A percentile compares a stretch with the other conserved stretches of the same genome.
Evolutionary conservation across 2,113 vertebrate species (phyloP).

Genomic region (Scatophagus argus): DNA sequence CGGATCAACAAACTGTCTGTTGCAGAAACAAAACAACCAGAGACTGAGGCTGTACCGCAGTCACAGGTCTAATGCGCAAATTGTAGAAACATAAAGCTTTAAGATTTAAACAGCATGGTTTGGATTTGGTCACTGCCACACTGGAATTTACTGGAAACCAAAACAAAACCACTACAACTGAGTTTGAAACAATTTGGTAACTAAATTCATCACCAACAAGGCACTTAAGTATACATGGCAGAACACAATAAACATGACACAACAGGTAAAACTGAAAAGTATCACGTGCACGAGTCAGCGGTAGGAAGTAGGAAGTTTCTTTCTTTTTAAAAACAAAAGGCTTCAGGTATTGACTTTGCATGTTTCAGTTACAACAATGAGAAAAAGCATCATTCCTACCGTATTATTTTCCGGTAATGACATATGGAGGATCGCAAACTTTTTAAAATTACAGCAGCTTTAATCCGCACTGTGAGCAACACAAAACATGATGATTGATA

Average conservation of each 20-base stretch:
- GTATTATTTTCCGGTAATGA: too few relatives aligned
- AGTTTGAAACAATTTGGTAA: background rate
- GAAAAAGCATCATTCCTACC: too few relatives aligned
- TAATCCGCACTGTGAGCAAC: background rate
- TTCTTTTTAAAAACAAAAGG: background rate
- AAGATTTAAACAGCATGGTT: background rate
- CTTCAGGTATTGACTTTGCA: too few relatives aligned
- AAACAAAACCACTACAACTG: background rate
- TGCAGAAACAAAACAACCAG: background rate
- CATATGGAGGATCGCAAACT: too few relatives aligned
- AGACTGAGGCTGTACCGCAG: background rate
- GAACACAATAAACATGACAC: background rate
- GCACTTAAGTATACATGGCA: background rate
- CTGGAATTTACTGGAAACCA: background rate
- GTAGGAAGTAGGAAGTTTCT: too few relatives aligned
- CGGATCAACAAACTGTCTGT: background rate
- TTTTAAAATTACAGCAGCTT: background rate
- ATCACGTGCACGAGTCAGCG: background rate
- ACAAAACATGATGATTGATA: background rate
- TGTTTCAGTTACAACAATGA: background rate
- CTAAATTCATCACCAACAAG: background rate
- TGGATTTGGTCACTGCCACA: background rate
- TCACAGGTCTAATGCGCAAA: background rate
- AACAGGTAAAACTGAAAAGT: background rate
- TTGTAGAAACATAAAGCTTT: background rate